phyloP scores from a whole-genome alignment of 2,888 invertebrate species.

The Mythimna vitellina region DNA sequence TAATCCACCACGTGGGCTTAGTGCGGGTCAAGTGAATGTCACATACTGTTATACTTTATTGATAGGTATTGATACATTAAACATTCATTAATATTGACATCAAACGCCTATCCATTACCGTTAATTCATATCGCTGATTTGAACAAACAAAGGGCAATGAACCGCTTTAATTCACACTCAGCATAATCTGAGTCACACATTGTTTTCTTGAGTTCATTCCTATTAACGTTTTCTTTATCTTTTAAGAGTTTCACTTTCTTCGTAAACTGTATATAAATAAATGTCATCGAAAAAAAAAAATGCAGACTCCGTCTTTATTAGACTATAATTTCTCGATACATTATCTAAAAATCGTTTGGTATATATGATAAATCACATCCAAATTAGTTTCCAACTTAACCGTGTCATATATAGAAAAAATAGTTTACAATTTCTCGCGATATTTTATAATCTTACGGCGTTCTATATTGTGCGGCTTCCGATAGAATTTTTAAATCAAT shows the following conservation, averaged over 20 bases:
- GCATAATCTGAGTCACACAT: not conserved
- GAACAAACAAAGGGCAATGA: not conserved
- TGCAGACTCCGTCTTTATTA: too few relatives aligned
- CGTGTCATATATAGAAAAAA: too few relatives aligned
- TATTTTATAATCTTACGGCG: too few relatives aligned
- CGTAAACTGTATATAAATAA: not conserved
- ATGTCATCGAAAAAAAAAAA: too few relatives aligned
- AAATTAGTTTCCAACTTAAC: too few relatives aligned
- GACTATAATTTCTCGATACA: too few relatives aligned
- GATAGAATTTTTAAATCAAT: not conserved
- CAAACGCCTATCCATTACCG: not conserved
- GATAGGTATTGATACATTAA: not conserved
- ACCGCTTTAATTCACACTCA: slow-evolving; percentile 21
- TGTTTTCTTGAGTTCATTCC: slow-evolving; percentile 5
- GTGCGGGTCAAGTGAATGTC: too few relatives aligned
- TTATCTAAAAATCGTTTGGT: too few relatives aligned
- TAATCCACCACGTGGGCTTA: too few relatives aligned
- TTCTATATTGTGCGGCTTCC: not conserved
- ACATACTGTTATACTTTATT: too few relatives aligned
- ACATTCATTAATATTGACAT: not conserved
- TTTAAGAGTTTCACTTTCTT: slow-evolving; percentile 8
- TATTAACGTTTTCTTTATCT: not conserved
- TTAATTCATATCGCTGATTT: slow-evolving; percentile 5
- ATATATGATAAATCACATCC: too few relatives aligned
- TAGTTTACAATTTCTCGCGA: too few relatives aligned